These are phyloP conservation scores for Thera britannica DNA, from an alignment of 2,888 invertebrate species.

Conservation along the genomic window DNA sequence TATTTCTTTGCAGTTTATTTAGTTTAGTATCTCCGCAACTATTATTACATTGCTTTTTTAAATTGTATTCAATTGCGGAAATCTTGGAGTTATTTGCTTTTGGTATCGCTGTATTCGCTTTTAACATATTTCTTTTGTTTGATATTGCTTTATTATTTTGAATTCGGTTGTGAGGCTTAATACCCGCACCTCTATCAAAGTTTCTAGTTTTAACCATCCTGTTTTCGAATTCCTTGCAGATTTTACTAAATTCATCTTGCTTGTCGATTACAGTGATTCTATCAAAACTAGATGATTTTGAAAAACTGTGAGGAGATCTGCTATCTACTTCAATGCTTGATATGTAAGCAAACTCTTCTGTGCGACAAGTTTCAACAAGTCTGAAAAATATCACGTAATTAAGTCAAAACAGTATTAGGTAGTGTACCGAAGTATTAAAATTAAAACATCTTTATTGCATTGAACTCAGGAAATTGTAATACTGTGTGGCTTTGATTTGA, in stretches of 20 bases:
- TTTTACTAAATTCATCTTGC: slow-evolving; percentile 50
- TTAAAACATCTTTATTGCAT: not conserved
- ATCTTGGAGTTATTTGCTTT: slow-evolving; percentile 27
- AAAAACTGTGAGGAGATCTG: slow-evolving; percentile 49
- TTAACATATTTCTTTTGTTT: slow-evolving; percentile 32
- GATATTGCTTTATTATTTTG: slow-evolving; percentile 25
- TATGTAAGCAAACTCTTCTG: slow-evolving; percentile 71
- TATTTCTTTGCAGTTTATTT: slow-evolving; percentile 13
- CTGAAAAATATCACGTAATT: slow-evolving; percentile 50
- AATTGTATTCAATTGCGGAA: slow-evolving; percentile 16
- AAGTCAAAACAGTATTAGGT: too few relatives aligned
- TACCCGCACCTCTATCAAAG: slow-evolving; percentile 35
- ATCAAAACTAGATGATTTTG: slow-evolving; percentile 66
- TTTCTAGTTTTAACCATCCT: slow-evolving; percentile 40
- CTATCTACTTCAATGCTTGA: slow-evolving; percentile 62
- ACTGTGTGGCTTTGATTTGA: too few relatives aligned
- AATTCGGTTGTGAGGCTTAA: slow-evolving; percentile 31
- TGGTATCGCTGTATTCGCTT: slow-evolving; percentile 30
- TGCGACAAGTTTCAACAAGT: slow-evolving; percentile 65
- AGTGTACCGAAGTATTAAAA: too few relatives aligned
- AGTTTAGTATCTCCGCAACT: slow-evolving; percentile 24
- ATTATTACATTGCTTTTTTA: slow-evolving; percentile 18
- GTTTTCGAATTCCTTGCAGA: slow-evolving; percentile 48
- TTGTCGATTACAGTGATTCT: slow-evolving; percentile 73
- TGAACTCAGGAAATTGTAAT: not conserved